These are phyloP conservation scores for Mythimna impura DNA, from an alignment of 2,888 invertebrate genomes.

Conservation along the genomic window DNA sequence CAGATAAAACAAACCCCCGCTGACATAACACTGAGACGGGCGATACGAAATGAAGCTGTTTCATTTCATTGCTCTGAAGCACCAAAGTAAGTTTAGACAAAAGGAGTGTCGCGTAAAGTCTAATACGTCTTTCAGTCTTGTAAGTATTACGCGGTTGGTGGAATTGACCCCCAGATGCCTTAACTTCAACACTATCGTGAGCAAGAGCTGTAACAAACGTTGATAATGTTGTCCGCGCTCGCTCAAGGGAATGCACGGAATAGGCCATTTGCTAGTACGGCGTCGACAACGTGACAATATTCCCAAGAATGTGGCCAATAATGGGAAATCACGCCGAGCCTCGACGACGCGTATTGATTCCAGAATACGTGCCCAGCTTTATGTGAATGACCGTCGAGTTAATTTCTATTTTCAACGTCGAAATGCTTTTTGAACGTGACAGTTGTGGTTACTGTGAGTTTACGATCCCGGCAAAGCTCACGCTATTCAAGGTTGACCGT, in stretches of 20 bases:
- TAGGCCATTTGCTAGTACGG: constrained; percentile 70
- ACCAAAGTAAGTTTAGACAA: constrained; percentile 46
- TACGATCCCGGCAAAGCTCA: constrained; percentile 50
- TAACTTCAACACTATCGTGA: constrained; percentile 64
- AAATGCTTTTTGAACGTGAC: constrained; percentile 70
- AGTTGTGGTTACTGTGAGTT: constrained; percentile 67
- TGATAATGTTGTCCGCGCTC: constrained; percentile 72
- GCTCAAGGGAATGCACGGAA: constrained; percentile 69
- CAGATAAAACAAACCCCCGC: constrained; percentile 49
- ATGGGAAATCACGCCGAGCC: constrained; percentile 63
- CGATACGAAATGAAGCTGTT: constrained; percentile 49
- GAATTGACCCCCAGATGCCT: constrained; percentile 65
- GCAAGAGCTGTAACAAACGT: constrained; percentile 71
- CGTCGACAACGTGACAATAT: constrained; percentile 73
- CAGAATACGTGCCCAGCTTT: constrained; percentile 70
- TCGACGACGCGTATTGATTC: constrained; percentile 72
- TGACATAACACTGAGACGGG: constrained; percentile 38
- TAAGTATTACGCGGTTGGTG: constrained; percentile 58
- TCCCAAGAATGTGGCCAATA: constrained; percentile 72
- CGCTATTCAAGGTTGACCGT: constrained; percentile 43
- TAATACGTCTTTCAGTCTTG: constrained; percentile 50
- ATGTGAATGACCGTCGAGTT: constrained; percentile 68
- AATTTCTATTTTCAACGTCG: constrained; percentile 72
- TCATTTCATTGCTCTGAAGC: constrained; percentile 42
- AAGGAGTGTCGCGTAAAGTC: constrained; percentile 34